phyloP scores from a whole-genome alignment of 2,888 invertebrate genomes.

The Lordiphosa fenestrarum region DNA sequence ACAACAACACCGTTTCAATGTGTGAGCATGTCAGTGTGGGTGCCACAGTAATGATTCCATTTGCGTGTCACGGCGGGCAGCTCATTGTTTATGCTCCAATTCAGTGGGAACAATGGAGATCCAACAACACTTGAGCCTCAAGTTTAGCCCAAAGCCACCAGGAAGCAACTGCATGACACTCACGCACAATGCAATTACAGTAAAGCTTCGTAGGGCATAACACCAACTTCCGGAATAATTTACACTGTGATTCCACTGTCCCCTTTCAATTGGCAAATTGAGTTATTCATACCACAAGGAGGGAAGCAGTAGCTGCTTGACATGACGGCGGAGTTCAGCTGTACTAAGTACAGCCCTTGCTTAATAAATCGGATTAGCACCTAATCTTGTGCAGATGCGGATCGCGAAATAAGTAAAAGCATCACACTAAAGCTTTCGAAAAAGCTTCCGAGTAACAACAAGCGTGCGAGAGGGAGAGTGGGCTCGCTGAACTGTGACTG shows the following conservation, averaged over 20 bases:
- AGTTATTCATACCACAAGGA: constrained; percentile 30
- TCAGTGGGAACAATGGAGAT: constrained; percentile 49
- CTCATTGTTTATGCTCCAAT: constrained; percentile 58
- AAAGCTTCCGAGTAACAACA: constrained; percentile 35
- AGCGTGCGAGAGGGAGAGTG: constrained; percentile 2
- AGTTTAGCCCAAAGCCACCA: constrained; percentile 44
- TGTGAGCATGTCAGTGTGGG: constrained; percentile 15
- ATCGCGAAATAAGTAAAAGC: constrained; percentile 13
- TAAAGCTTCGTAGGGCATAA: constrained; percentile 46
- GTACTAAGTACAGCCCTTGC: constrained; percentile 8
- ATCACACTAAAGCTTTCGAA: constrained; percentile 38
- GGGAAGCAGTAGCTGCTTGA: too few relatives aligned
- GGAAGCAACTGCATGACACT: constrained; percentile 37
- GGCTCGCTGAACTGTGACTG: constrained; percentile 26
- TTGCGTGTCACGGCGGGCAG: constrained; percentile 38
- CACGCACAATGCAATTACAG: constrained; percentile 42
- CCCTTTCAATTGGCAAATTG: constrained; percentile 44
- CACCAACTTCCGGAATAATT: constrained; percentile 63
- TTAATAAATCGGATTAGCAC: constrained; percentile 20
- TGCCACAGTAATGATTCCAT: constrained; percentile 57
- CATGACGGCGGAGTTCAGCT: too few relatives aligned
- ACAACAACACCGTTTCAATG: constrained; percentile 14
- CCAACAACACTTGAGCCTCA: constrained; percentile 49
- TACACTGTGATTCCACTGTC: constrained; percentile 22
- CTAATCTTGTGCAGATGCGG: constrained; percentile 26